Evolutionary conservation across 1,140 invertebrate species (phyloP), one percentile per base, ranked within the genome.

Genomic region (Bombus difficillimus): DNA sequence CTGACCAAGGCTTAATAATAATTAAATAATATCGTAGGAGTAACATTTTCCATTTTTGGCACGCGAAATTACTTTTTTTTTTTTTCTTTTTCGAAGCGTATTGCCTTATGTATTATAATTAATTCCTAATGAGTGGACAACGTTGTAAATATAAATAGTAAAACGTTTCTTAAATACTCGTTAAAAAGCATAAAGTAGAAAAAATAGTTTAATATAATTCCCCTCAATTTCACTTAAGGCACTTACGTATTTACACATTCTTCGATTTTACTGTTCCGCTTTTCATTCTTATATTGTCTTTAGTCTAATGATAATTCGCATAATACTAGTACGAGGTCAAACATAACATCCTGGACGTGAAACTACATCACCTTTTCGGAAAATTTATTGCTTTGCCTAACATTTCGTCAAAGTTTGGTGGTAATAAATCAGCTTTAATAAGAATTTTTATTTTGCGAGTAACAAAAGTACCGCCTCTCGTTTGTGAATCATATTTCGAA

Each of bases 241-340:
- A 90, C 89, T 74, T 81, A 25, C 62, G 28, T 77, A 88, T 86
- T 2, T 88, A 90, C 83, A 90, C 59, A 57, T 80, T 22, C 25
- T 32, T 69, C 8, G 18, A 32, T 32, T 62, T 34, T 12, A 8
- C 41, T 47, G 22, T 3, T 9, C 25, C 22, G 37, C 15, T 57
- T 69, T n/a, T 10, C 8, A n/a, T 22, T 15, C n/a, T 68, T 28
- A 25, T 37, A 75, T 83, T 39, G 39, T 12, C 22, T 34, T 64
- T 32, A 37, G 25, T 39, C 34, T 72, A 53, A 76, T 39, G 22
- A 47, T 53, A 41, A 39, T 59, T 72, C 22, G 18, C 15, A 18
- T 25, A 57, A 57, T n/a, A 22, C 53, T 81, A 57, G 39, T 41
- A 57, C 18, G 39, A 53, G n/a, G 43, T 62, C 12, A 22, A 82